Base-by-base conservation (phyloP, 2,113 vertebrate genomes). In the Empidonax traillii region DNA sequence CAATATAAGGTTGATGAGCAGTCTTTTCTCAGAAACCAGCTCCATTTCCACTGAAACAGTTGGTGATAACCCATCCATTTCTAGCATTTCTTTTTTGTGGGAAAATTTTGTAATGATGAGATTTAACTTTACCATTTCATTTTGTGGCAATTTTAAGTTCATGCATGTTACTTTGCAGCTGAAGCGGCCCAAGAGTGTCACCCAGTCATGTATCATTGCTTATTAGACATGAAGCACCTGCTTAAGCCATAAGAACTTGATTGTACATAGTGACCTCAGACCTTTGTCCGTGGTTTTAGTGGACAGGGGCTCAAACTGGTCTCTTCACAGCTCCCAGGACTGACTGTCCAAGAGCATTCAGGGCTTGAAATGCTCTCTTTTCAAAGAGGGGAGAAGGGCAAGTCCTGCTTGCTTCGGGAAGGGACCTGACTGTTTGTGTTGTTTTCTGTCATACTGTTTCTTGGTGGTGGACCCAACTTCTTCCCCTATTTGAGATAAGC, bases 1-100 rank as follows among this genome's bases (percentile, higher is more conserved):
- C 83, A 66, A 94, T 87, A 74, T 8, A 69, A 53, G 22, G 23
- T 90, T 88, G 74, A 90, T 94, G 66, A 96, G 87, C 47, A 61
- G 31, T 43, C 15, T 90, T 84, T 63, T 89, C 49, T 63, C 56
- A 65, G 69, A 86, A 21, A 72, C 8, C 56, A 56, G 41, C 56
- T 90, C 78, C 14, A 39, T 72, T 85, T 90, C 76, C 35, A 72
- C 41, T 49, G 52, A 81, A 94, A 85, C 12, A 27, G 5, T 43
- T 66, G 12, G 19, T 84, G 83, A 82, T 68, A 94, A 47, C 35
- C 44, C n/a, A 61, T 69, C 31, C 35, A 62, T 93, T 94, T 90
- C n/a, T 35, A 63, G 15, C 3, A 2, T 25, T 86, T 53, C 14
- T 66, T 75, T 77, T 82, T 44, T 43, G 37, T 56, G 37, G 28